Evolutionary conservation across 2,797 vertebrate genomes (phyloP).

Genomic region (Poecilia picta): DNA sequence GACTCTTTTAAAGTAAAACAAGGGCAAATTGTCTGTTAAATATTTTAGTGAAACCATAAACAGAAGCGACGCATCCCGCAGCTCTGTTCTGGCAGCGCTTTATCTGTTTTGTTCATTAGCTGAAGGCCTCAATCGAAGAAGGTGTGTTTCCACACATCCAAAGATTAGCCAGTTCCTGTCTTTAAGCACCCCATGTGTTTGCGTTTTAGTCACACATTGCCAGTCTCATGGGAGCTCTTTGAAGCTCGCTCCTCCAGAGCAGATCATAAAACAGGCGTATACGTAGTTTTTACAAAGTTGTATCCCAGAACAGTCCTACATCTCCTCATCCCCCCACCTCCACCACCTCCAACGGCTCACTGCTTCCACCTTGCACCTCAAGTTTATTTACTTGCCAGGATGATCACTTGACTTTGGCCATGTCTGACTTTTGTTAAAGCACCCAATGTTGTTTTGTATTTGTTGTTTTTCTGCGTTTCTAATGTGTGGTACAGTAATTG

Average conservation of each 20-base stretch:
- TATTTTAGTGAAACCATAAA: constrained; percentile 73
- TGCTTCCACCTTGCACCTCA: constrained; percentile 61
- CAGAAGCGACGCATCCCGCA: constrained; percentile 65
- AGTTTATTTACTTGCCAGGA: constrained; percentile 24
- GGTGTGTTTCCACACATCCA: constrained; percentile 44
- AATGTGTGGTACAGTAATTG: background rate
- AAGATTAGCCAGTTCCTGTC: constrained; percentile 78
- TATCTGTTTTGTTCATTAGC: constrained; percentile 80
- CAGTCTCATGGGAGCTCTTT: constrained; percentile 79
- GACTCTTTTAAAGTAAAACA: constrained; percentile 46
- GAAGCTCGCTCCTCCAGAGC: constrained; percentile 78
- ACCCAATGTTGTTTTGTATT: background rate
- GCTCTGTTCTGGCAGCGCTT: constrained; percentile 42
- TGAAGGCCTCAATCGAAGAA: constrained; percentile 40
- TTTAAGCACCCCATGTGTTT: constrained; percentile 84
- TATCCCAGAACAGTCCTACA: constrained; percentile 52
- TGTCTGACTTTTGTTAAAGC: background rate
- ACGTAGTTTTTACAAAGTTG: constrained; percentile 79
- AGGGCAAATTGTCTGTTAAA: constrained; percentile 78
- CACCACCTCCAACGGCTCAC: constrained; percentile 15
- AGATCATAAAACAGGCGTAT: constrained; percentile 80
- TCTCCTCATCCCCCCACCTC: background rate
- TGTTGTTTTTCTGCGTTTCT: background rate
- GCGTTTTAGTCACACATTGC: constrained; percentile 84
- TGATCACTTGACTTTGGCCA: constrained; percentile 11